Evolutionary conservation across 2,797 vertebrate species (phyloP).

Genomic region (Hippocampus kuda): DNA sequence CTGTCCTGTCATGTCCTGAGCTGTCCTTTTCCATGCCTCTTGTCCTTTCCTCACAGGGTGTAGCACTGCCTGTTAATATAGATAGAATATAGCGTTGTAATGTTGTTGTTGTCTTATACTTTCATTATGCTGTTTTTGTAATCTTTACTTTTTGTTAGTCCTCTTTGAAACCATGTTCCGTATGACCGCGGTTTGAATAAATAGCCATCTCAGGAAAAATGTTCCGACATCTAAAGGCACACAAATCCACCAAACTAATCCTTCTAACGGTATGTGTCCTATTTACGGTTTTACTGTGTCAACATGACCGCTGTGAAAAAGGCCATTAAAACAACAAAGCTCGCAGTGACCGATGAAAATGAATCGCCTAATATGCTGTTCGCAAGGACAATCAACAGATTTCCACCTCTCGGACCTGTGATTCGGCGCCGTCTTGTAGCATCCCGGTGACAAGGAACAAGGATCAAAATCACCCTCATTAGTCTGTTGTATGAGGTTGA

Average conservation of each 20-base stretch:
- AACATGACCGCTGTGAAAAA: conserved; percentile 4
- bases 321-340: conserved; percentile 6
- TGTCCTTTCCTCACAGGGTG: background rate
- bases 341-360: background rate
- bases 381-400: background rate
- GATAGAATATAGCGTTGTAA: background rate
- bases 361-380: background rate
- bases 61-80: background rate
- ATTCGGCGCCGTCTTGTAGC: background rate
- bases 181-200: background rate
- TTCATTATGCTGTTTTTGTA: background rate
- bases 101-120: background rate
- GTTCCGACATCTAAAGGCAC: background rate
- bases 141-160: background rate
- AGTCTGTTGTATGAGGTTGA: background rate
- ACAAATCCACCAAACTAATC: conserved; percentile 4
- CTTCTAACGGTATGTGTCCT: conserved; percentile 6
- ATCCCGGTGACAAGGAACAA: background rate
- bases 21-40: background rate
- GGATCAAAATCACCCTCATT: background rate
- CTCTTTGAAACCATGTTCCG: background rate
- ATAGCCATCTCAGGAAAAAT: background rate
- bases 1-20: background rate
- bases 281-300: conserved; percentile 3
- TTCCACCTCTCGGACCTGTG: background rate